These are phyloP conservation scores for Protosalanx chinensis DNA, from an alignment of 2,797 vertebrate genomes.

Conservation along the genomic window DNA sequence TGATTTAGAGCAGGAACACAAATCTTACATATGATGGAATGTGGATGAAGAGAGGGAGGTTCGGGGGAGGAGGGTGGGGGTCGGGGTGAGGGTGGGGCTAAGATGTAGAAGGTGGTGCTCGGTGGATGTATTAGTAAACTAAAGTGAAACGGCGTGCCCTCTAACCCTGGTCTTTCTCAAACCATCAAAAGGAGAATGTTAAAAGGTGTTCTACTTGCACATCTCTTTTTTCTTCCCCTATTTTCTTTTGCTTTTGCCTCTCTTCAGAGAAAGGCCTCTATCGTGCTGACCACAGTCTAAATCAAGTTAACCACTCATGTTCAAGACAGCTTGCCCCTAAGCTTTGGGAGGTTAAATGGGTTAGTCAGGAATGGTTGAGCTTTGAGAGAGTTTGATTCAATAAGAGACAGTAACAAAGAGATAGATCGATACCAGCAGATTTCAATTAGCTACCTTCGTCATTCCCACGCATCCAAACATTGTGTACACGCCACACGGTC, in stretches of 20 bases:
- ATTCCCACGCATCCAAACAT: neutral
- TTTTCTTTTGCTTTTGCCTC: neutral
- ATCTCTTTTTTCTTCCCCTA: neutral
- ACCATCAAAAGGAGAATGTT: neutral
- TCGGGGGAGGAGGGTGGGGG: too few relatives aligned
- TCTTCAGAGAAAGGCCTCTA: neutral
- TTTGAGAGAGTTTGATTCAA: conserved; percentile 5
- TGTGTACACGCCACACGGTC: neutral
- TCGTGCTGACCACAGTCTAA: neutral
- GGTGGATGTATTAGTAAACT: neutral
- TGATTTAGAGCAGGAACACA: conserved; percentile 69
- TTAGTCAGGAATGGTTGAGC: conserved; percentile 1
- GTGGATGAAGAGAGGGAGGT: neutral
- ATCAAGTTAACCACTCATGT: neutral
- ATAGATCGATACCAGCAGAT: neutral
- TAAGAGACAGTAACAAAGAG: conserved; percentile 7
- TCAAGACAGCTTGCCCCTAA: neutral
- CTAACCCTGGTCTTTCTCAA: conserved; percentile 4
- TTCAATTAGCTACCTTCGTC: conserved; percentile 5
- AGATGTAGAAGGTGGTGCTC: neutral
- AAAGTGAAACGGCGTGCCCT: neutral
- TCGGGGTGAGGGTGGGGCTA: too few relatives aligned
- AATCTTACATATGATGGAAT: conserved; percentile 52
- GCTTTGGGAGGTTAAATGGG: conserved; percentile 7
- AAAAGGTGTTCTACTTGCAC: neutral